Base-by-base conservation (phyloP, 2,888 invertebrate genomes). In the Eristalis tenax region DNA sequence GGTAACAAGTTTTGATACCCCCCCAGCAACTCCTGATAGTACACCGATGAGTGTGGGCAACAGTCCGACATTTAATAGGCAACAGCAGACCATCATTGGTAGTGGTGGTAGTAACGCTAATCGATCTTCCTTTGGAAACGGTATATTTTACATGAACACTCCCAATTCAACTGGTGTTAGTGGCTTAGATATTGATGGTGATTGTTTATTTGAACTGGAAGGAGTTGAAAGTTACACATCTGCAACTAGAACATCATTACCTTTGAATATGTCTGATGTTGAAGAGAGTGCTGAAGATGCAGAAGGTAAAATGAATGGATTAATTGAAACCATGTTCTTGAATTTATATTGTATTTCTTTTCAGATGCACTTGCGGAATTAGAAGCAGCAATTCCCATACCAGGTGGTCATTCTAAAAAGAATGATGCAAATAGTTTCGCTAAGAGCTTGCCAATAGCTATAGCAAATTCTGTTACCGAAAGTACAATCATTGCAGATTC, bases 191-290 rank as follows among this genome's bases (percentile, higher is more conserved):
- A 89, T 89, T 11, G 96, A 96, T 90, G 94, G 95, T 13, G 96
- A 97, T 92, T 96, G 96, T 81, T 94, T 97, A 86, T 97, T 97
- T 91, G 95, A 96, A 90, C 94, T 97, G 90, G 97, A 97, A 92
- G 97, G 96, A 75, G 91, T 92, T 35, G 91, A 92, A 74, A 90
- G 74, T 78, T 86, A 80, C 57, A 76, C 74, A 43, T 64, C 66
- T 68, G 69, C 80, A 32, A 89, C 56, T 69, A 86, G 28, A 75
- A 76, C 43, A 68, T 80, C 40, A 26, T 88, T 89, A 13, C 80
- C 88, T 18, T 89, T 90, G 74, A 89, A 90, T 79, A 92, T 93
- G 90, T 95, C 95, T n/a, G 95, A 95, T 91, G 94, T 94, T 89
- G 96, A 96, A 81, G 95, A 95, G 89, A 95, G 95, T 92, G 95